These are phyloP conservation scores for Lampropteryx suffumata DNA, from an alignment of 2,888 invertebrate species.

Conservation along the genomic window DNA sequence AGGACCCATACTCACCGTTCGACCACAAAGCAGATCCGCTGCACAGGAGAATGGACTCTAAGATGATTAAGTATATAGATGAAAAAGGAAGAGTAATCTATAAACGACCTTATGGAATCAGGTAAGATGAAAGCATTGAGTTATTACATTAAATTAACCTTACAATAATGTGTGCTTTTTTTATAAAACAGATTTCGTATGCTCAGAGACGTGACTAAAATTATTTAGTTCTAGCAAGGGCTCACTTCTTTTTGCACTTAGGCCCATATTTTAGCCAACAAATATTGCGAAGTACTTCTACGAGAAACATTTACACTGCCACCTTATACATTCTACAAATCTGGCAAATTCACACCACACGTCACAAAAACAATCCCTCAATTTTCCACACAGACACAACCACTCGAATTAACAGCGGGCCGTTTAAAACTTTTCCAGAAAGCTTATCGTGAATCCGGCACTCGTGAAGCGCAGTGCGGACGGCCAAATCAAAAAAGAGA, in stretches of 20 bases:
- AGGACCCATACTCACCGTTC: constrained; percentile 81
- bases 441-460: constrained; percentile 74
- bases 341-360: background rate
- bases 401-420: constrained; percentile 39
- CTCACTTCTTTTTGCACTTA: no score
- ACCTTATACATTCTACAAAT: background rate
- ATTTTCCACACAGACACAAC: constrained; percentile 23
- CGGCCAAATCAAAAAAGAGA: constrained; percentile 47
- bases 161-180: no score
- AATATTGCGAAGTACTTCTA: no score
- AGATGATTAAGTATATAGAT: constrained; percentile 65
- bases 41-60: constrained; percentile 66
- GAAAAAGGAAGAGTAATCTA: constrained; percentile 62
- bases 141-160: no score
- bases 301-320: background rate
- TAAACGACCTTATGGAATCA: constrained; percentile 57
- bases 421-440: constrained; percentile 59
- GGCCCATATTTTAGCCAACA: no score
- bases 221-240: no score
- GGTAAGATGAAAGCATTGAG: constrained; percentile 43
- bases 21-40: constrained; percentile 71
- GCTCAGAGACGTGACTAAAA: no score
- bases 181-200: no score
- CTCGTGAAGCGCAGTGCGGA: constrained; percentile 76
- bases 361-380: constrained; percentile 12